phyloP scores from a whole-genome alignment of 2,113 vertebrate species.

The Engraulis encrasicolus region DNA sequence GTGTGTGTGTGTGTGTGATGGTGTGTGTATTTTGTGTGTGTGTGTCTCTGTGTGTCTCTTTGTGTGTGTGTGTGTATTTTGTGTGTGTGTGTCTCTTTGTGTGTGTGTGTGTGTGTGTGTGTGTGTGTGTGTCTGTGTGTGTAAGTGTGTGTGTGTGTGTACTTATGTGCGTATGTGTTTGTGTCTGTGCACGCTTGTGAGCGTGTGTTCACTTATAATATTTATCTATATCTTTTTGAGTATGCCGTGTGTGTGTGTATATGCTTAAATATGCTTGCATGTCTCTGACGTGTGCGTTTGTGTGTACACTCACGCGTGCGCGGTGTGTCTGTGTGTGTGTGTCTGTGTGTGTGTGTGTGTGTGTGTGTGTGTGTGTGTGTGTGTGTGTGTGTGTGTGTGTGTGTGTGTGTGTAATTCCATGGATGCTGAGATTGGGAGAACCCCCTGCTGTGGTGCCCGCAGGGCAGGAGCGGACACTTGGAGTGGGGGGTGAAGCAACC shows the following conservation, averaged over 20 bases:
- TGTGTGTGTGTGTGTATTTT: too few species aligned
- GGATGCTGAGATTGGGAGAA: too few species aligned
- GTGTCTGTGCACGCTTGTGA: neutral
- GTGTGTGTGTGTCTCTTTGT: neutral
- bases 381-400: neutral
- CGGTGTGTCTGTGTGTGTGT: neutral
- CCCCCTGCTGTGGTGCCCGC: too few species aligned
- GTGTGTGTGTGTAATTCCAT: neutral
- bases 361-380: neutral
- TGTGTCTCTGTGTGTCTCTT: neutral
- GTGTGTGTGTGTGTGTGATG: neutral
- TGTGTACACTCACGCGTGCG: too few species aligned
- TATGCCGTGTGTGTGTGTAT: neutral
- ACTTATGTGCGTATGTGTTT: neutral
- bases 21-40: neutral
- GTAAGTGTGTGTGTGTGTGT: neutral
- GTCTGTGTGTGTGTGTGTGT: neutral
- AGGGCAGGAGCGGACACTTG: too few species aligned
- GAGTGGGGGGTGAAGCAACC: too few species aligned
- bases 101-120: neutral
- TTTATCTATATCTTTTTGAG: too few species aligned
- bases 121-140: neutral
- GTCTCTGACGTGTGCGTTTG: too few species aligned
- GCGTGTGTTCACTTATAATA: neutral
- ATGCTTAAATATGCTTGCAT: neutral